Evolutionary conservation across 1,140 invertebrate genomes (phyloP).

Genomic region (Pseudoatta argentina): DNA sequence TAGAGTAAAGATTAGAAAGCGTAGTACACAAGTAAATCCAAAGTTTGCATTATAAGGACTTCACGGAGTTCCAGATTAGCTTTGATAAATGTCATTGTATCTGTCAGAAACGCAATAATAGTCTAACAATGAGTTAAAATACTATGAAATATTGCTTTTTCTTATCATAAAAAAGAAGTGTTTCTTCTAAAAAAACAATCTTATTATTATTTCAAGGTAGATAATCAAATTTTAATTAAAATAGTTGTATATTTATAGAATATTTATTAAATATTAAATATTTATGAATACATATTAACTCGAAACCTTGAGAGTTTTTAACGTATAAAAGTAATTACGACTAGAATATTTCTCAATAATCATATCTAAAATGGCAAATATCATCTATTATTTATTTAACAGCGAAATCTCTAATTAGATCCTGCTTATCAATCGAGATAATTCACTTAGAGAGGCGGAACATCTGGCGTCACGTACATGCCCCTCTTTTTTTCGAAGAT

Average conservation of each 20-base stretch:
- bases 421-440: neutral
- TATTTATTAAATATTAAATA: too few species aligned
- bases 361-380: neutral
- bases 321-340: neutral
- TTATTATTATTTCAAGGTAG: neutral
- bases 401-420: constrained; percentile 15
- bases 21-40: neutral
- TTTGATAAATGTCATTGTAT: neutral
- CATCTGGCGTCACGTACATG: neutral
- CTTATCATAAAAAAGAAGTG: neutral
- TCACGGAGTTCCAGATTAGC: constrained; percentile 3
- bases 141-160: neutral
- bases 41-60: neutral
- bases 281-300: neutral
- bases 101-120: neutral
- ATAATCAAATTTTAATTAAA: neutral
- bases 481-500: neutral
- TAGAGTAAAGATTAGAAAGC: constrained; percentile 38
- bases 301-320: constrained; percentile 15
- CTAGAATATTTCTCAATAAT: neutral
- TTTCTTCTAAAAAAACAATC: neutral
- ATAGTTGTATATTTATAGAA: neutral
- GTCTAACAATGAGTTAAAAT: neutral
- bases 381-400: constrained; percentile 6
- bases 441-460: neutral